Evolutionary conservation across 1,140 invertebrate genomes (phyloP).

Genomic region (Camponotus pennsylvanicus): DNA sequence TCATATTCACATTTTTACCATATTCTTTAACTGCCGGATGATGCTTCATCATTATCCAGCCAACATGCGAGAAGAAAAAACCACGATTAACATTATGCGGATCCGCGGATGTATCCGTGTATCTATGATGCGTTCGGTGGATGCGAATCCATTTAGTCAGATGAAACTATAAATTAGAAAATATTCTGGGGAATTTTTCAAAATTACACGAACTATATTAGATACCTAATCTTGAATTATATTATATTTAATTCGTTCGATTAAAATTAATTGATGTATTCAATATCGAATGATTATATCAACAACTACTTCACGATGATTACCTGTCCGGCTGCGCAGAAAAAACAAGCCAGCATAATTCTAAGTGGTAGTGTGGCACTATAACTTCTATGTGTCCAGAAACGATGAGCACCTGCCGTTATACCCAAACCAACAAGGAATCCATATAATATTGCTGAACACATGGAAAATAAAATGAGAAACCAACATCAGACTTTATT

Average conservation of each 20-base stretch:
- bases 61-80: slow-evolving; percentile 94
- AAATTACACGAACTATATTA: background rate
- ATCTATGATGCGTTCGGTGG: slow-evolving; percentile 94
- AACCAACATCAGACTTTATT: background rate
- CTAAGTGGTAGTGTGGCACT: slow-evolving; percentile 92
- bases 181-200: background rate
- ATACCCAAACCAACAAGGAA: slow-evolving; percentile 87
- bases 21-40: slow-evolving; percentile 90
- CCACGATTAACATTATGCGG: slow-evolving; percentile 93
- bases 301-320: slow-evolving; percentile 8
- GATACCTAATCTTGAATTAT: no score
- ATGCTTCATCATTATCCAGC: slow-evolving; percentile 93
- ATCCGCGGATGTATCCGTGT: slow-evolving; percentile 93
- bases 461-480: background rate
- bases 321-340: slow-evolving; percentile 82
- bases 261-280: background rate
- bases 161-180: slow-evolving; percentile 78
- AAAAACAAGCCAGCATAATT: slow-evolving; percentile 84
- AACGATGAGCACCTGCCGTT: slow-evolving; percentile 94
- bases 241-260: no score
- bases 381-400: slow-evolving; percentile 94
- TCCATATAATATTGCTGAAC: slow-evolving; percentile 68
- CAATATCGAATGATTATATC: background rate
- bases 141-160: slow-evolving; percentile 88
- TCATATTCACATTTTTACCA: slow-evolving; percentile 90